Conservation (phyloP, 2,888 invertebrate species). For the Phengaris arion region DNA sequence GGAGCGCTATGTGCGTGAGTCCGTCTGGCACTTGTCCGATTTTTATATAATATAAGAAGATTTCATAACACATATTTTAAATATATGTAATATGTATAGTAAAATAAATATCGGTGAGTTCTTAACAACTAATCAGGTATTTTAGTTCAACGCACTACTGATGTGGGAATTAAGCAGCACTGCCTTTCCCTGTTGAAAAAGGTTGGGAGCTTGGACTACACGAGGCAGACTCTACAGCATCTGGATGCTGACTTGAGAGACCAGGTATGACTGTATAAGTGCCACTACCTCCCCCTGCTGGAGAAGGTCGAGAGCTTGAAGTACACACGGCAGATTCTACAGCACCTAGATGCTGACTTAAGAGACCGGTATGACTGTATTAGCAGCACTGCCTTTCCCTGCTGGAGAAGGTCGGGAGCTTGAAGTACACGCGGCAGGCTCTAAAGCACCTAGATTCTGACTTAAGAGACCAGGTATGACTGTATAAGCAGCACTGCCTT, state of each 20-base stretch:
- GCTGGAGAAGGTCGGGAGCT: too few species aligned
- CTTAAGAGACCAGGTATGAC: too few species aligned
- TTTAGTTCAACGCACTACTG: not conserved
- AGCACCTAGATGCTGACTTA: not conserved
- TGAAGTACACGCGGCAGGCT: too few species aligned
- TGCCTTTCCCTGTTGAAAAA: conserved; percentile 12
- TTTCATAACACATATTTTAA: too few species aligned
- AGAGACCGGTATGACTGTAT: not conserved
- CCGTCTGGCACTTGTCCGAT: too few species aligned
- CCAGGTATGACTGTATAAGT: not conserved
- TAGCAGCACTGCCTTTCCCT: too few species aligned
- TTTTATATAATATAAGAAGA: too few species aligned
- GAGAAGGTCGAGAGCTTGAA: too few species aligned
- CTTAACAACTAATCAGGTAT: not conserved
- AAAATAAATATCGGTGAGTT: not conserved
- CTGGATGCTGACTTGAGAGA: not conserved
- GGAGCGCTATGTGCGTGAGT: too few species aligned
- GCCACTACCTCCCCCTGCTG: not conserved
- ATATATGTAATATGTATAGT: too few species aligned
- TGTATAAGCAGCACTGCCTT: not conserved
- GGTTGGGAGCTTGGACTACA: conserved; percentile 27
- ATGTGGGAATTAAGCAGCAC: not conserved
- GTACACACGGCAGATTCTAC: not conserved
- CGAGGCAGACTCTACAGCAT: not conserved
- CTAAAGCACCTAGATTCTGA: too few species aligned